Evolutionary conservation across 2,888 invertebrate genomes (phyloP).

Genomic region (Campopleginae sp.): DNA sequence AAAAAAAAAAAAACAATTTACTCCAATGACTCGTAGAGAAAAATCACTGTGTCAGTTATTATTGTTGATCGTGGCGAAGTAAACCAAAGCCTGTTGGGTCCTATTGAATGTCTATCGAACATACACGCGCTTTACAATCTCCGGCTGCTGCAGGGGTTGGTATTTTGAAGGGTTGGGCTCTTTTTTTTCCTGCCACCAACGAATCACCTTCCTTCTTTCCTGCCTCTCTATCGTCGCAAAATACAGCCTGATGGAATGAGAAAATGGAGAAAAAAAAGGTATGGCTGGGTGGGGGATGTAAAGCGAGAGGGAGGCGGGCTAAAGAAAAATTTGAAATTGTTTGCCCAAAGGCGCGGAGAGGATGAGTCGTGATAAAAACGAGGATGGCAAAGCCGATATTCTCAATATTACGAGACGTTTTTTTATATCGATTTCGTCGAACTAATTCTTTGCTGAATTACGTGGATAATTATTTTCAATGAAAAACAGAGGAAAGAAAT

Average conservation of each 20-base stretch:
- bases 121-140: slow-evolving; percentile 31
- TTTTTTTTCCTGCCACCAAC: slow-evolving; percentile 30
- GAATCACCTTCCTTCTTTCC: slow-evolving; percentile 21
- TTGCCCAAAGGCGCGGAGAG: slow-evolving; percentile 22
- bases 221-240: slow-evolving; percentile 30
- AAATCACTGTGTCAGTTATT: slow-evolving; percentile 32
- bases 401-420: neutral
- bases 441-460: neutral
- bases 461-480: neutral
- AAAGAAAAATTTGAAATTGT: slow-evolving; percentile 47
- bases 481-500: too few species aligned
- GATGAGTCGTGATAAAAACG: slow-evolving; percentile 23
- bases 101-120: slow-evolving; percentile 52
- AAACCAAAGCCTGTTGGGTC: slow-evolving; percentile 21
- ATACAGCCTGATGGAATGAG: slow-evolving; percentile 32
- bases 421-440: neutral
- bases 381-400: slow-evolving; percentile 10
- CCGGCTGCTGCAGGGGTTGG: slow-evolving; percentile 21
- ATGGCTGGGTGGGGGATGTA: slow-evolving; percentile 7
- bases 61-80: slow-evolving; percentile 34
- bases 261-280: slow-evolving; percentile 51
- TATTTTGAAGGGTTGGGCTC: slow-evolving; percentile 42
- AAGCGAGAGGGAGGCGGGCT: neutral
- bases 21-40: neutral
- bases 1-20: neutral